Evolutionary conservation across 2,888 invertebrate genomes (phyloP), one percentile per base, ranked within the genome.

Genomic region (Aleiodes leptofemur): DNA sequence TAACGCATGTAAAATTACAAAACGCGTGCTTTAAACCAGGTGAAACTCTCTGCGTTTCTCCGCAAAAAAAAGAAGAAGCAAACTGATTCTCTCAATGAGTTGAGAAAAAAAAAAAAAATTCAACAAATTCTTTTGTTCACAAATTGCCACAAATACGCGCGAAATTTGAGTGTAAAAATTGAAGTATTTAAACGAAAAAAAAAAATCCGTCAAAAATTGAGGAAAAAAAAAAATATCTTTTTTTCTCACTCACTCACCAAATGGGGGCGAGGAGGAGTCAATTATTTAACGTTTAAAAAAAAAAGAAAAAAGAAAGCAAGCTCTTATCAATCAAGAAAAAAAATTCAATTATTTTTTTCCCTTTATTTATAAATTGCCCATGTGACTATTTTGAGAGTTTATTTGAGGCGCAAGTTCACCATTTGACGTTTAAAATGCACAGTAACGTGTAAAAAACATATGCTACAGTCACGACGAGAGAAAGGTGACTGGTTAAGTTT

Each of bases 381-480:
- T 23, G 23, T 1, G 23, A 23, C 23, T 23, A n/a, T 23, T 23
- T 23, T 23, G 23, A 23, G n/a, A n/a, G n/a, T n/a, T n/a, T n/a
- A n/a, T n/a, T 23, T 76, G 76, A 73, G 23, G 23, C 73, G 70
- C 77, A 76, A 77, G 77, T 78, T 78, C 79, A 77, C 79, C 81
- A 80, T 79, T 9, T 82, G 81, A 82, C 80, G 77, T 69, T 82
- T 73, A 78, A 78, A 79, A 77, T 80, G 79, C 80, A 76, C 76
- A 77, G 69, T 23, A 82, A 82, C 86, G 86, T 85, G n/a, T n/a
- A n/a, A n/a, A 82, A 84, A 86, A 86, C 88, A 86, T 87, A 86
- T 86, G 86, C 87, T 88, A 84, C 88, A 85, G 87, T 87, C 87
- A 86, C 88, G 87, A 88, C 81, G 88, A 87, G 88, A 88, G 88